Base-by-base conservation (phyloP, 1,140 invertebrate species). In the Nixonia krombeini region DNA sequence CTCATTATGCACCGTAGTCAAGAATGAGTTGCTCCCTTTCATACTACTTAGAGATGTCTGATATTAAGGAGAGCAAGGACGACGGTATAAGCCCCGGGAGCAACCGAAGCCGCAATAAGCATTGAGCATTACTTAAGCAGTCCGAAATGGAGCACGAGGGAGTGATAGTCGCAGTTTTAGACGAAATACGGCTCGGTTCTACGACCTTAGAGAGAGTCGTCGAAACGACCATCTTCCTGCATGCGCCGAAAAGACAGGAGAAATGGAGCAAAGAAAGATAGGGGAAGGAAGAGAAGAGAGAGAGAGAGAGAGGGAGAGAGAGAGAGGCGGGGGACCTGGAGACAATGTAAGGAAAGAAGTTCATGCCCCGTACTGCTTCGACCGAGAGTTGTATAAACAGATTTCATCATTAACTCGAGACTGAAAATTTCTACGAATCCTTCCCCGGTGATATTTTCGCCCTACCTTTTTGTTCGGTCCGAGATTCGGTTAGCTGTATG, bases 51-150 rank as follows among this genome's bases (percentile, higher is more conserved):
- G 44, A 59, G 50, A 49, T 47, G 52, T 26, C 57, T 70, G 63
- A 72, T 72, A 72, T 71, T 66, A 67, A 74, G 57, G 49, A 49
- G 58, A 72, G 69, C 65, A 59, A 69, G 65, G 66, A 64, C 38
- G 69, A 66, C 59, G 53, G 44, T 70, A 72, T 67, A 72, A 78
- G 75, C 74, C 76, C 55, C 44, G 28, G 51, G 42, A 73, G 67
- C 67, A 69, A 73, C 73, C 53, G 65, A 72, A 76, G 75, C 71
- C 70, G 65, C 72, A 72, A 59, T 59, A 73, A 78, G 74, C 72
- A 69, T 72, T 72, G 73, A 68, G 70, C 70, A 78, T 78, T 76
- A 78, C 75, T 79, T 75, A 76, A 73, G 67, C 64, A 75, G 69
- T 76, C 69, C 41, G 53, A 65, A 75, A 75, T 73, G 63, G 65